Conservation (phyloP, 2,888 invertebrate species). For the Malthinus flaveolus region DNA sequence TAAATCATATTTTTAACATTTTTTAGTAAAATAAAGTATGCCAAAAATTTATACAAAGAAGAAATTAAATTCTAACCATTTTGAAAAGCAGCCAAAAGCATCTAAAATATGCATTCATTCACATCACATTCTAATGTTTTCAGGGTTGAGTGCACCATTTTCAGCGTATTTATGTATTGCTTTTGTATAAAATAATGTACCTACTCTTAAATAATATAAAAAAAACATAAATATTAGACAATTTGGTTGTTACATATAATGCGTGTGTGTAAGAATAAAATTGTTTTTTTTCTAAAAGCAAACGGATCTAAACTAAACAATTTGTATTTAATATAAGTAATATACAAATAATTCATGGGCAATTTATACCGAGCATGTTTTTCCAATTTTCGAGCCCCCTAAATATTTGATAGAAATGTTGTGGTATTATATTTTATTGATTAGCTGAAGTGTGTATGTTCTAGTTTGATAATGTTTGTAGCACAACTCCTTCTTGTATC, state of each 20-base stretch:
- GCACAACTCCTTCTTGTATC: slow-evolving; percentile 12
- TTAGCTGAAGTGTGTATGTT: slow-evolving; percentile 7
- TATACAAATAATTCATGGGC: not conserved
- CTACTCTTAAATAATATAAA: not conserved
- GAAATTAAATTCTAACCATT: not conserved
- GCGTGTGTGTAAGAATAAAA: too few species aligned
- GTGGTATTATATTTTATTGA: slow-evolving; percentile 10
- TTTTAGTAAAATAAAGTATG: not conserved
- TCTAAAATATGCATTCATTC: slow-evolving; percentile 9
- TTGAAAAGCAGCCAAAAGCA: slow-evolving; percentile 13
- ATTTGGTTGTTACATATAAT: too few species aligned
- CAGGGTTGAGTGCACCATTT: slow-evolving; percentile 16
- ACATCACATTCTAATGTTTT: slow-evolving; percentile 12
- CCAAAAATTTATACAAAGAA: not conserved
- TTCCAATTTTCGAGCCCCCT: slow-evolving; percentile 1
- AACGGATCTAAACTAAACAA: not conserved
- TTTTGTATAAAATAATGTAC: slow-evolving; percentile 5
- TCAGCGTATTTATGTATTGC: slow-evolving; percentile 13
- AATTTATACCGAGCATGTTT: not conserved
- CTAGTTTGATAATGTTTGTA: slow-evolving; percentile 9
- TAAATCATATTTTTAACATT: too few species aligned
- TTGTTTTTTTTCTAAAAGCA: not conserved
- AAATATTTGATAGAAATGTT: slow-evolving; percentile 13
- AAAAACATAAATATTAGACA: not conserved
- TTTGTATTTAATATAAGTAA: not conserved